Percentiles rank a stretch among this genome's conserved stretches.
Conservation (phyloP, 2,797 vertebrate genomes). For the Oreortyx pictus region DNA sequence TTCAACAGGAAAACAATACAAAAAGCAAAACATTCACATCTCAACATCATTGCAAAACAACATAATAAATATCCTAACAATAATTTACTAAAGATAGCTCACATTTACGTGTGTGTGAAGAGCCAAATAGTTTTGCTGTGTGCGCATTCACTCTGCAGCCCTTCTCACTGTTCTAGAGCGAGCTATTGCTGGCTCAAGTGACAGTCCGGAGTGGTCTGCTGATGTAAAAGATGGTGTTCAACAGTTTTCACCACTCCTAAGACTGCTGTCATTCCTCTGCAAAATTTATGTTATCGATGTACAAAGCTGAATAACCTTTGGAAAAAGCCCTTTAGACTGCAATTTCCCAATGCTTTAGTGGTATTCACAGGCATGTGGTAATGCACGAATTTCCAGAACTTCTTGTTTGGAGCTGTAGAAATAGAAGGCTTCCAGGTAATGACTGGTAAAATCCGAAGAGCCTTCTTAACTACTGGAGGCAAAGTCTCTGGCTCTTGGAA, state of each 20-base stretch:
- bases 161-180: neutral
- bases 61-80: neutral
- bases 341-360: neutral
- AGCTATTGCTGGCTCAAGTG: neutral
- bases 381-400: conserved; percentile 86
- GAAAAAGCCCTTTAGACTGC: neutral
- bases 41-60: neutral
- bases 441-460: conserved; percentile 85
- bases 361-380: conserved; percentile 83
- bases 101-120: neutral
- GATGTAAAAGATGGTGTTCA: neutral
- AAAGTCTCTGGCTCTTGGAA: conserved; percentile 79
- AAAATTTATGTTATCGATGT: neutral
- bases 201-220: neutral
- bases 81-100: neutral
- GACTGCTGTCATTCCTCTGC: neutral
- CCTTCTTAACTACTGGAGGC: conserved; percentile 82
- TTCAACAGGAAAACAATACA: neutral
- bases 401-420: conserved; percentile 65
- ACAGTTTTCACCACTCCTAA: neutral
- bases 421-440: conserved; percentile 80
- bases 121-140: neutral
- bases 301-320: neutral
- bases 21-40: neutral
- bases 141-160: neutral